Conservation (phyloP, 1,140 invertebrate species). For the Drosophila arizonae region DNA sequence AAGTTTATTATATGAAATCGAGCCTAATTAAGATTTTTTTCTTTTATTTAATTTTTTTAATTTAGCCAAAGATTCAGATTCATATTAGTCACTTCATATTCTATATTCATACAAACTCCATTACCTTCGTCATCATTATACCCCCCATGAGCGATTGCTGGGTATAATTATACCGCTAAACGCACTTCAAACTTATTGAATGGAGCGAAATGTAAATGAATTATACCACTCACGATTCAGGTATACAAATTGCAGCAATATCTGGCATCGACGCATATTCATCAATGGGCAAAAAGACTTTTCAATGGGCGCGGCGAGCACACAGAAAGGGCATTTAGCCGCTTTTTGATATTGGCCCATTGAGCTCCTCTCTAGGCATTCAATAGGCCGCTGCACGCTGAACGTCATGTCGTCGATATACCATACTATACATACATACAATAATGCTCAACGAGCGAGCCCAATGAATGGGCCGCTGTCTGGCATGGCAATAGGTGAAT, state of each 20-base stretch:
- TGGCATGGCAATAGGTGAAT: conserved; percentile 2
- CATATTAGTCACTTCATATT: too few species aligned
- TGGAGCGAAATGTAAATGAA: conserved; percentile 42
- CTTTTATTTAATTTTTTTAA: too few species aligned
- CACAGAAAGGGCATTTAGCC: conserved; percentile 74
- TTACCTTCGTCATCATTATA: too few species aligned
- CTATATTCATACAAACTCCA: too few species aligned
- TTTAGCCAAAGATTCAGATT: too few species aligned
- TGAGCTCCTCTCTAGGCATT: conserved; percentile 51
- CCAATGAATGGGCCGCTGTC: conserved; percentile 34
- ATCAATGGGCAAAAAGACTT: conserved; percentile 68
- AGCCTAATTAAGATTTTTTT: too few species aligned
- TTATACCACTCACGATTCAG: conserved; percentile 56
- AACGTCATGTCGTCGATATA: conserved; percentile 22
- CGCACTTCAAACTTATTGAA: conserved; percentile 41
- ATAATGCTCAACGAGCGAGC: conserved; percentile 30
- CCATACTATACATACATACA: conserved; percentile 24
- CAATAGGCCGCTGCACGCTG: conserved; percentile 59
- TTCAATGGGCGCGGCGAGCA: conserved; percentile 43
- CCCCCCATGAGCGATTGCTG: neutral
- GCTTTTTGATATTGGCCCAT: conserved; percentile 76
- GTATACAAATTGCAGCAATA: conserved; percentile 6
- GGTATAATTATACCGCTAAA: conserved; percentile 12
- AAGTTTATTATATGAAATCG: too few species aligned
- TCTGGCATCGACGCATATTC: conserved; percentile 33